Evolutionary conservation across 1,140 invertebrate species (phyloP).

Genomic region (Drosophila neocordata): DNA sequence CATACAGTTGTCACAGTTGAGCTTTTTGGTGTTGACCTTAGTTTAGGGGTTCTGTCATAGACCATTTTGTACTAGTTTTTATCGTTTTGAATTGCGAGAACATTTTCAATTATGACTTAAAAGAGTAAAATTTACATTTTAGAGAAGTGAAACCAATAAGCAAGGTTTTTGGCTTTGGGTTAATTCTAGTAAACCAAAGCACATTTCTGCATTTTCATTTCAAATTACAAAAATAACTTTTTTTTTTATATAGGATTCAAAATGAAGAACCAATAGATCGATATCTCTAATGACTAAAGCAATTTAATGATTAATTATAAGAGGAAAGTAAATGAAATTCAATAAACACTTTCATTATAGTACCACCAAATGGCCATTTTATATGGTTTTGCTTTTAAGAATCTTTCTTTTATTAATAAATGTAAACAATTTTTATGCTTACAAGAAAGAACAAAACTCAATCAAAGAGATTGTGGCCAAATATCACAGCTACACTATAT

Average conservation of each 20-base stretch:
- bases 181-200: no score
- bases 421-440: background rate
- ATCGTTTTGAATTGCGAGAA: constrained; percentile 25
- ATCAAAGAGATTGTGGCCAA: background rate
- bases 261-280: no score
- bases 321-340: no score
- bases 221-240: no score
- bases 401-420: background rate
- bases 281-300: no score
- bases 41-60: constrained; percentile 32
- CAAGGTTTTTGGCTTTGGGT: no score
- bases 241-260: no score
- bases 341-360: no score
- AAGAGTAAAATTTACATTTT: constrained; percentile 32
- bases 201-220: no score
- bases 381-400: background rate
- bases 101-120: constrained; percentile 69
- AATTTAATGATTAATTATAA: no score
- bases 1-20: constrained; percentile 25
- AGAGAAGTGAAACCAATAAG: no score
- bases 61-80: constrained; percentile 37
- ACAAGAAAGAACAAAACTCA: background rate
- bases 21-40: constrained; percentile 59
- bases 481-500: background rate
- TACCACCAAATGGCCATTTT: background rate